Conservation (phyloP, 2,888 invertebrate genomes). For the Sminthurides aquaticus region DNA sequence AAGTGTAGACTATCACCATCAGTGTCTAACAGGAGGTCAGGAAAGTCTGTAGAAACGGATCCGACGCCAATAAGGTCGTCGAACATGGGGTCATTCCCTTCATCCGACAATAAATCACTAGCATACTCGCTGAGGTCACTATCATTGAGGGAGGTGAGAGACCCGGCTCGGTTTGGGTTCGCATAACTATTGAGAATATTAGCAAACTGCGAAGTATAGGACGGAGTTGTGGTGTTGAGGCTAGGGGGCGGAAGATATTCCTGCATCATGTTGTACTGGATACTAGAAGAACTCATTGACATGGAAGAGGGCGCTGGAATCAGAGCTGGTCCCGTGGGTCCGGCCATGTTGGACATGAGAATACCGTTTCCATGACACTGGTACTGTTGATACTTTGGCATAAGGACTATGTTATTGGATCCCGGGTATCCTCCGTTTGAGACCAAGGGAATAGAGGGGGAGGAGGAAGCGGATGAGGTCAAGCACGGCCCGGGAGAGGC, state of each 20-base stretch:
- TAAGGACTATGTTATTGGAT: slow-evolving; percentile 1
- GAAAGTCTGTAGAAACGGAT: slow-evolving; percentile 44
- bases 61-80: slow-evolving; percentile 44
- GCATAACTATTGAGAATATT: slow-evolving; percentile 12
- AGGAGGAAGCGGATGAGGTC: slow-evolving; percentile 19
- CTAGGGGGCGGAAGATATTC: slow-evolving; percentile 2
- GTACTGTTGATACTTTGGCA: neutral
- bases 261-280: neutral
- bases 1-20: slow-evolving; percentile 54
- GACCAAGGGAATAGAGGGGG: slow-evolving; percentile 6
- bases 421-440: neutral
- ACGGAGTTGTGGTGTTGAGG: slow-evolving; percentile 28
- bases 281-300: neutral
- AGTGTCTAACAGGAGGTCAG: slow-evolving; percentile 53
- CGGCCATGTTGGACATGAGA: too few relatives aligned
- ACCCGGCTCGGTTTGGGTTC: slow-evolving; percentile 33
- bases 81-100: slow-evolving; percentile 46
- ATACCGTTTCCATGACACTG: neutral
- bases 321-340: neutral
- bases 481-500: slow-evolving; percentile 14
- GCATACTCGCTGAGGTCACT: slow-evolving; percentile 44
- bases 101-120: slow-evolving; percentile 45
- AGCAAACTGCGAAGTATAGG: slow-evolving; percentile 34
- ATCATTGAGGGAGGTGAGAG: slow-evolving; percentile 42
- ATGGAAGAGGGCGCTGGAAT: too few relatives aligned